Percentiles rank a stretch among this genome's conserved stretches.
Conservation (phyloP, 2,113 vertebrate genomes). For the Acrocephalus kingi region DNA sequence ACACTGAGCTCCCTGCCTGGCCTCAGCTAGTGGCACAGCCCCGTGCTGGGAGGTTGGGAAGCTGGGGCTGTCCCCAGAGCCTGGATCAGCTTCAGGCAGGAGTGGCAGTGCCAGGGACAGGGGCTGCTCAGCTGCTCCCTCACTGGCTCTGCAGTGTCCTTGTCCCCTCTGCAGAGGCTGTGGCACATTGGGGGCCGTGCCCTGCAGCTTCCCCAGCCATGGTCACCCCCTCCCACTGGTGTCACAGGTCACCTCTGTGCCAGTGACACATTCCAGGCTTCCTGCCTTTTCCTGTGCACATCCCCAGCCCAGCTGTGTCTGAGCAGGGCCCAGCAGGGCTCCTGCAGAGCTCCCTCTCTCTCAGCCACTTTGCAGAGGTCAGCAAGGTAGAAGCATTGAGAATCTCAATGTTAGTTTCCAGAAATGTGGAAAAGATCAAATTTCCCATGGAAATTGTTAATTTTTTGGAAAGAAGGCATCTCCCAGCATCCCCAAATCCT, state of each 20-base stretch:
- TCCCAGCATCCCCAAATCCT: not conserved
- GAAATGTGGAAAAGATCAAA: rapidly evolving
- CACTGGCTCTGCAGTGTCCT: not conserved
- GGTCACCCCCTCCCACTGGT: rapidly evolving
- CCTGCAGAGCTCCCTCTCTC: not conserved
- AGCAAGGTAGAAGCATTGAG: not conserved
- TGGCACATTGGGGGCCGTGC: not conserved
- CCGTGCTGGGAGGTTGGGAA: rapidly evolving
- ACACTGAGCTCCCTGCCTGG: not conserved
- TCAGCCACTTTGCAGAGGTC: not conserved
- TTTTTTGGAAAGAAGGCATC: not conserved
- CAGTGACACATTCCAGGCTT: not conserved
- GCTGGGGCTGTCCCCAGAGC: no score
- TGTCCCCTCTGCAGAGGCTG: not conserved
- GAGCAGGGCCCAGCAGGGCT: not conserved
- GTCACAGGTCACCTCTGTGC: not conserved
- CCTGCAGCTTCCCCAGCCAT: not conserved
- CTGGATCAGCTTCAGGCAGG: not conserved
- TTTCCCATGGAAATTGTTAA: not conserved
- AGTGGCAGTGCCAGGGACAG: not conserved
- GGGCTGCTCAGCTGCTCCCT: not conserved
- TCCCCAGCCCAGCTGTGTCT: rapidly evolving
- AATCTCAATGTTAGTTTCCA: rapidly evolving
- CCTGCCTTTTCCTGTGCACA: not conserved
- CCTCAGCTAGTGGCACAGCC: not conserved